Percentiles rank a stretch among this genome's conserved stretches.
Evolutionary conservation across 2,888 invertebrate species (phyloP).

Genomic region (Zygaena filipendulae): DNA sequence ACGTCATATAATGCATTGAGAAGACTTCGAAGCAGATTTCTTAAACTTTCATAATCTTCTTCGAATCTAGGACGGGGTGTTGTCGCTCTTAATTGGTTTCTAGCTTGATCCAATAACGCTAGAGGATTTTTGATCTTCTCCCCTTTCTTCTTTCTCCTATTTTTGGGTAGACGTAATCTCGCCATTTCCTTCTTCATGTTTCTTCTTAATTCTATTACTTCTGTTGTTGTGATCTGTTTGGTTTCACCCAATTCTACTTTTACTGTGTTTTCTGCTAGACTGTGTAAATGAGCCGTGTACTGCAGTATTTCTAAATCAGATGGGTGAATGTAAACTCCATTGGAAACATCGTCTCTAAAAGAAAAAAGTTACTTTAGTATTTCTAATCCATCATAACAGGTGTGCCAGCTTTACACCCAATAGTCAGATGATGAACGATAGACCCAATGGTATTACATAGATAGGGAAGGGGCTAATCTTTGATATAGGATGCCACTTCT

Average conservation of each 20-base stretch:
- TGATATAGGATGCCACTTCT: too few relatives aligned
- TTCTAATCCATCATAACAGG: too few relatives aligned
- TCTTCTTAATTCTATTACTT: constrained; percentile 2
- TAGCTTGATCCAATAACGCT: constrained; percentile 8
- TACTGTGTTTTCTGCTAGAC: constrained; percentile 1
- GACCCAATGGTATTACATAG: too few relatives aligned
- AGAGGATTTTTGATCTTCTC: constrained; percentile 11
- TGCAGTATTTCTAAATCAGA: constrained; percentile 33
- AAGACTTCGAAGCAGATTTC: too few relatives aligned
- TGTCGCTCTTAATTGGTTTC: neutral
- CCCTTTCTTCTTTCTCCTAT: constrained; percentile 15
- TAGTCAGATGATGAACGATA: too few relatives aligned
- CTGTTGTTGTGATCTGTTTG: too few relatives aligned
- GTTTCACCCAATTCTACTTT: constrained; percentile 1
- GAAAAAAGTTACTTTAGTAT: too few relatives aligned
- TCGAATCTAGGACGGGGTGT: too few relatives aligned
- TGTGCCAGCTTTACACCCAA: too few relatives aligned
- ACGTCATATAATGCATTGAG: too few relatives aligned
- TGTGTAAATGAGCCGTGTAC: constrained; percentile 25
- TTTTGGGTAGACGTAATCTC: constrained; percentile 21
- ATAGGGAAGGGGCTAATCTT: too few relatives aligned
- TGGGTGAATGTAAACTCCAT: constrained; percentile 20
- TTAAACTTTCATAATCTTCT: too few relatives aligned
- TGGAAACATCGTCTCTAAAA: constrained; percentile 21
- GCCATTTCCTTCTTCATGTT: constrained; percentile 7